Base-by-base conservation (phyloP, 2,113 vertebrate species). In the Eubucco bourcierii region DNA sequence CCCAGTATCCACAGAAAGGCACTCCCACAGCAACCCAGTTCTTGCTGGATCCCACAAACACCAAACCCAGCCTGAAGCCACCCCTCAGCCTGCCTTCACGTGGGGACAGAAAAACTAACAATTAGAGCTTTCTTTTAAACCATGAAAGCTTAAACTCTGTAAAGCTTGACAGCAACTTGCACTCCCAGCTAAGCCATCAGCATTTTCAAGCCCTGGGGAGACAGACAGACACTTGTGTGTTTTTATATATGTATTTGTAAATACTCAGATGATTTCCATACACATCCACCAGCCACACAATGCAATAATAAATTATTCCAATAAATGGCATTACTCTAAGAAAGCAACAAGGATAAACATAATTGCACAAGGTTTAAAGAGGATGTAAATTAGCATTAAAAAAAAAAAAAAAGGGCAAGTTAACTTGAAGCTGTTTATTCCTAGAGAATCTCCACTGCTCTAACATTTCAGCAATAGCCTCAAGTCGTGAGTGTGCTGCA, bases 401-500 rank as follows among this genome's bases (percentile, higher is more conserved):
- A 93, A 70, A 79, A 21, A 12, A 52, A 52, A 86, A 75, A 56
- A 66, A 41, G 28, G 7, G 27, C 41, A 66, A 90, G 88, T 90
- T 83, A 96, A 77, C 31, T 10, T 66, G 34, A 80, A 91, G 86
- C 71, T 95, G 90, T 96, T 96, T 94, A 95, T 90, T 96, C 79
- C 67, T 84, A 88, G 93, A 95, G 74, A 84, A 90, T 90, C 94
- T 95, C 60, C 56, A 58, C 44, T 72, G 73, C 63, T 84, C 88
- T 95, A 91, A 94, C 92, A 82, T 90, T 95, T 82, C 90, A 92
- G 92, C 90, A 84, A 94, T 94, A 95, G 97, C 95, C 96, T 93
- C 90, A 90, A 95, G 95, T 91, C 63, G 64, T 71, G 91, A 96
- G 90, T 75, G 65, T 96, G 87, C 94, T 95, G 93, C 95, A 95